Conservation (phyloP, 2,797 vertebrate genomes). For the Morelia viridis region DNA sequence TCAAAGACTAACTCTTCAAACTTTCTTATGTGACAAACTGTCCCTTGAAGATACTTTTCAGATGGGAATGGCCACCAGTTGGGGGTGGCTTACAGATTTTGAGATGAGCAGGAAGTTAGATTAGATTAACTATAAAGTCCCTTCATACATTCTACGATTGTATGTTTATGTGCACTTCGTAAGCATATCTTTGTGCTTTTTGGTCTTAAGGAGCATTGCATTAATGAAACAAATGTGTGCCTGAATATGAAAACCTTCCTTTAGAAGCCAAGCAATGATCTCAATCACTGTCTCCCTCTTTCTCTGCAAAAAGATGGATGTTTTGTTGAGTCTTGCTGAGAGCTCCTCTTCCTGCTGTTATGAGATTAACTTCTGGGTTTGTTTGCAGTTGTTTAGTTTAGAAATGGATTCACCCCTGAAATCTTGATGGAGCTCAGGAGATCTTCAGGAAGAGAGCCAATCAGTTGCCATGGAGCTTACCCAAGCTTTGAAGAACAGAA, state of each 20-base stretch:
- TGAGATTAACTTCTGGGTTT: neutral
- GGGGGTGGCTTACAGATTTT: neutral
- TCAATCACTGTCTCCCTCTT: neutral
- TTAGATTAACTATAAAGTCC: neutral
- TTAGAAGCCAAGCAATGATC: too few species aligned
- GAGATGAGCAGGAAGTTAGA: neutral
- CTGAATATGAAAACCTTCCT: fast-evolving
- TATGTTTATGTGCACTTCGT: neutral
- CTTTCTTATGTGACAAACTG: neutral
- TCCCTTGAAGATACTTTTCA: neutral
- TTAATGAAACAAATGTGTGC: fast-evolving
- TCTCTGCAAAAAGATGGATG: neutral
- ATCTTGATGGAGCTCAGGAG: neutral
- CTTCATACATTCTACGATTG: neutral
- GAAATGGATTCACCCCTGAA: neutral
- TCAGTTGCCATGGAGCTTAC: neutral
- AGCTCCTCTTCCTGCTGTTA: neutral
- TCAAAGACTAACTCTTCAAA: neutral
- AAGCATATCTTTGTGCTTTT: too few species aligned
- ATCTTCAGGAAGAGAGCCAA: neutral
- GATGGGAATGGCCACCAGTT: neutral
- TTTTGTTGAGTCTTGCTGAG: neutral
- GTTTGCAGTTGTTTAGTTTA: neutral
- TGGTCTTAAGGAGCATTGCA: neutral
- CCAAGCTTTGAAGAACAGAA: neutral